Conservation (phyloP, 53 echinoderm and acorn worm genomes). For the Henricia sp. region DNA sequence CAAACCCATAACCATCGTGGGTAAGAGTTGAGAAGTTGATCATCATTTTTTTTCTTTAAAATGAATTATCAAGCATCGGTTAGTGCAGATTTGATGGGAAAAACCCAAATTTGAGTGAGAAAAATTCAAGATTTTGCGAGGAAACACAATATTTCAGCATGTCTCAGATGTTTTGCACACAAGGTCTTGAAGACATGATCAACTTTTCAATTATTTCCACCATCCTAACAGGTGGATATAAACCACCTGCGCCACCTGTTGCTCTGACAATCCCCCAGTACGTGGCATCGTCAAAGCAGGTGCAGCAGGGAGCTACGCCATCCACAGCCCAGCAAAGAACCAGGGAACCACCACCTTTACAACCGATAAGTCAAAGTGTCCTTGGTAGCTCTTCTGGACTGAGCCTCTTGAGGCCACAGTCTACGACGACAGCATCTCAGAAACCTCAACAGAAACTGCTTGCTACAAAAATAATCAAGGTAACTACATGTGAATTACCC, state of each 20-base stretch:
- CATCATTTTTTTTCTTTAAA: too few relatives aligned
- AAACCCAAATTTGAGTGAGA: too few relatives aligned
- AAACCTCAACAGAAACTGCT: slow-evolving; percentile 27
- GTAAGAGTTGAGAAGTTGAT: too few relatives aligned
- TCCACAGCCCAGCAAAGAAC: too few relatives aligned
- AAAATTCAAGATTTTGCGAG: too few relatives aligned
- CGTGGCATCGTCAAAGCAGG: slow-evolving; percentile 1
- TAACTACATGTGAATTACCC: too few relatives aligned
- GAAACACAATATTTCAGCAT: too few relatives aligned
- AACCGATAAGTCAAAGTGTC: neutral
- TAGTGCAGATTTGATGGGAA: too few relatives aligned
- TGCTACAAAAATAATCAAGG: slow-evolving; percentile 53
- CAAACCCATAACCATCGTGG: too few relatives aligned
- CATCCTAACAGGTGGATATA: slow-evolving; percentile 10
- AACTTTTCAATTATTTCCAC: neutral
- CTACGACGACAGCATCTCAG: neutral
- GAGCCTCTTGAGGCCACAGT: slow-evolving; percentile 3
- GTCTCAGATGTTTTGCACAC: slow-evolving; percentile 16
- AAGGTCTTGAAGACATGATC: too few relatives aligned
- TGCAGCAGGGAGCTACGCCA: neutral
- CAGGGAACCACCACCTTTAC: slow-evolving; percentile 24
- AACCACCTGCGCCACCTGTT: neutral
- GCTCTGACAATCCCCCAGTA: neutral
- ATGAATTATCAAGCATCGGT: too few relatives aligned
- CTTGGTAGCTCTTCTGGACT: neutral